phyloP scores from a whole-genome alignment of 2,113 vertebrate genomes.

The Campylorhamphus procurvoides region DNA sequence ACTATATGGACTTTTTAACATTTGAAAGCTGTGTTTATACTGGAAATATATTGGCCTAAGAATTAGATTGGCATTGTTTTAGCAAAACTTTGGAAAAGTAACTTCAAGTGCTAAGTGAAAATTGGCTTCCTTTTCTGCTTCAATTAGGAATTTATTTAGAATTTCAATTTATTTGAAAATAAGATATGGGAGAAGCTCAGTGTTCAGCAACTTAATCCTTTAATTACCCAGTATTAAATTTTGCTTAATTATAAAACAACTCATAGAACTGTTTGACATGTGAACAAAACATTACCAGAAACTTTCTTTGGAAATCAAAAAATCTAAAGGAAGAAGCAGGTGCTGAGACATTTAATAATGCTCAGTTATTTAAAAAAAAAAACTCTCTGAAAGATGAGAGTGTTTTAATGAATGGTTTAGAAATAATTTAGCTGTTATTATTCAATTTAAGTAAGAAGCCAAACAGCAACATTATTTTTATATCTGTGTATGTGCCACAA shows the following conservation, averaged over 20 bases:
- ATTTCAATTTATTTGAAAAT: not conserved
- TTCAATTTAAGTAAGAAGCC: not conserved
- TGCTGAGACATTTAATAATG: not conserved
- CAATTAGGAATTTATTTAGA: not conserved
- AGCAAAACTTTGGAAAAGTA: not conserved
- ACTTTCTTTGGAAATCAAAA: not conserved
- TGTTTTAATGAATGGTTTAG: not conserved
- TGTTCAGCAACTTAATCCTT: not conserved
- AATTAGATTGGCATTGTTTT: not conserved
- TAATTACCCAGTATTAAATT: not conserved
- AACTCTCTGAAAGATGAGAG: not conserved
- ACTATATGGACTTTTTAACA: not conserved
- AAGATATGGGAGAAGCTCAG: not conserved
- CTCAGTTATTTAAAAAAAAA: not conserved
- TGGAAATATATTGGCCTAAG: not conserved
- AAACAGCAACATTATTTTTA: not conserved
- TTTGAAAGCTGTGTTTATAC: not conserved
- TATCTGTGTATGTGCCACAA: not conserved
- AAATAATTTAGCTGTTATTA: not conserved
- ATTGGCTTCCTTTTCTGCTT: not conserved
- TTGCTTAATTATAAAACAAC: constrained; percentile 1
- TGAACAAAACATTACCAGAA: not conserved
- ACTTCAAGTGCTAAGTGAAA: not conserved
- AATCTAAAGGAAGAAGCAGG: not conserved
- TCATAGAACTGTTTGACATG: not conserved